A percentile compares a stretch with the other conserved stretches of the same genome.
Evolutionary conservation across 1,140 invertebrate species (phyloP).

Genomic region (Heliconius eleuchia): DNA sequence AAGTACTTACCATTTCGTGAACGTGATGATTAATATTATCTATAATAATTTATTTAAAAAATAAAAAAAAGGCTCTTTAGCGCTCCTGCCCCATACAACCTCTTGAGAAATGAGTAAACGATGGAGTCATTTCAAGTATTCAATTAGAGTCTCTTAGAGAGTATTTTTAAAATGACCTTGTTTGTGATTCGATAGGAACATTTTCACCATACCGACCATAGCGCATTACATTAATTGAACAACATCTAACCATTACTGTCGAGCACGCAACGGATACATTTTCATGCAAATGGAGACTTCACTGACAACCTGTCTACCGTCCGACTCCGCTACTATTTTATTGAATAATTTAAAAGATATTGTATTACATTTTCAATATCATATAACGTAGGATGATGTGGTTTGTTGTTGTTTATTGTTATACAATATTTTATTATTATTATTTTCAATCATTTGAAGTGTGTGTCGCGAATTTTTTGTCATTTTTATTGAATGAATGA

Average conservation of each 20-base stretch:
- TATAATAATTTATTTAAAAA: not conserved
- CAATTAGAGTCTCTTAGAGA: not conserved
- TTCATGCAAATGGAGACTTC: not conserved
- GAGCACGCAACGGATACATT: slow-evolving; percentile 6
- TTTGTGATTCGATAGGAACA: slow-evolving; percentile 10
- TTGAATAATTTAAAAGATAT: not conserved
- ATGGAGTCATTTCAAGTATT: not conserved
- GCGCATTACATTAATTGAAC: slow-evolving; percentile 12
- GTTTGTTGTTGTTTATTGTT: not conserved
- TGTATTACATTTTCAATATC: not conserved
- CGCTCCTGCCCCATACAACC: slow-evolving; percentile 12
- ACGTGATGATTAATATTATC: not conserved
- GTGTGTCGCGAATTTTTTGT: not conserved
- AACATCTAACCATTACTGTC: slow-evolving; percentile 13
- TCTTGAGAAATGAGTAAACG: not conserved
- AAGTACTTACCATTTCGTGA: not conserved
- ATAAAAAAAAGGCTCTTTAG: not conserved
- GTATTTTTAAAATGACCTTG: not conserved
- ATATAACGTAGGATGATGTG: not conserved
- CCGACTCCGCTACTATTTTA: not conserved
- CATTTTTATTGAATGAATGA: too few relatives aligned
- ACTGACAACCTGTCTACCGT: not conserved
- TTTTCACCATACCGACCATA: slow-evolving; percentile 5
- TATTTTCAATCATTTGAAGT: not conserved
- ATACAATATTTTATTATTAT: not conserved